Percentiles rank a stretch among this genome's conserved stretches.
phyloP scores from a whole-genome alignment of 2,888 invertebrate species.

The Hypercompe scribonia region DNA sequence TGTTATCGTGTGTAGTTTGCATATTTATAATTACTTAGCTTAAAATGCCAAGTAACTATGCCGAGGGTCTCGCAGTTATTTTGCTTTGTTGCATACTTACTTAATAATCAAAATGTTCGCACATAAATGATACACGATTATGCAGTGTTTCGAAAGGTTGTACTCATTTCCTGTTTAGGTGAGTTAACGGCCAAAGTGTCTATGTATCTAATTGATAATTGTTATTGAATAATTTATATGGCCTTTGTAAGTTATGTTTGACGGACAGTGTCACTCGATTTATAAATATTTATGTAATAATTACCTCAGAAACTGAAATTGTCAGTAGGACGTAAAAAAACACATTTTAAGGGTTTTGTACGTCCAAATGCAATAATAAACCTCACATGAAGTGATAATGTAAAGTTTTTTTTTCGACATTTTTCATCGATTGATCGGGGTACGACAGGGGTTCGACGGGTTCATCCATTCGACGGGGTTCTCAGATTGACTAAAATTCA shows the following conservation, averaged over 20 bases:
- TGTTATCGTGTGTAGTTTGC: too few relatives aligned
- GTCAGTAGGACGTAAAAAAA: neutral
- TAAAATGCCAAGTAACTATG: neutral
- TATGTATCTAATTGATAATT: neutral
- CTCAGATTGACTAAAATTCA: too few relatives aligned
- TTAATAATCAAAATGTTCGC: slow-evolving; percentile 36
- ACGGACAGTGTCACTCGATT: neutral
- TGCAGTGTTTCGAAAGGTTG: slow-evolving; percentile 9
- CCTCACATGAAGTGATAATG: too few relatives aligned
- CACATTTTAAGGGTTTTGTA: too few relatives aligned
- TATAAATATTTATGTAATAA: neutral
- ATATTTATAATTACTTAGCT: neutral
- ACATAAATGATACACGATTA: slow-evolving; percentile 21
- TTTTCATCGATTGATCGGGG: too few relatives aligned
- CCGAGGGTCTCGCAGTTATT: neutral
- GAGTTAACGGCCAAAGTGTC: slow-evolving; percentile 3
- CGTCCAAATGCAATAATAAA: too few relatives aligned
- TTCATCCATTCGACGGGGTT: too few relatives aligned
- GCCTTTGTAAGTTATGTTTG: neutral
- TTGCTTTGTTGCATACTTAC: slow-evolving; percentile 9
- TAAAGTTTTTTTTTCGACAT: too few relatives aligned
- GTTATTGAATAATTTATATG: neutral
- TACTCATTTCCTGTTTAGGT: slow-evolving; percentile 18
- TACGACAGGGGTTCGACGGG: too few relatives aligned
- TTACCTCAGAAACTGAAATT: neutral